Evolutionary conservation across 1,140 invertebrate genomes (phyloP), one percentile per base, ranked within the genome.

Genomic region (Papilio polytes): DNA sequence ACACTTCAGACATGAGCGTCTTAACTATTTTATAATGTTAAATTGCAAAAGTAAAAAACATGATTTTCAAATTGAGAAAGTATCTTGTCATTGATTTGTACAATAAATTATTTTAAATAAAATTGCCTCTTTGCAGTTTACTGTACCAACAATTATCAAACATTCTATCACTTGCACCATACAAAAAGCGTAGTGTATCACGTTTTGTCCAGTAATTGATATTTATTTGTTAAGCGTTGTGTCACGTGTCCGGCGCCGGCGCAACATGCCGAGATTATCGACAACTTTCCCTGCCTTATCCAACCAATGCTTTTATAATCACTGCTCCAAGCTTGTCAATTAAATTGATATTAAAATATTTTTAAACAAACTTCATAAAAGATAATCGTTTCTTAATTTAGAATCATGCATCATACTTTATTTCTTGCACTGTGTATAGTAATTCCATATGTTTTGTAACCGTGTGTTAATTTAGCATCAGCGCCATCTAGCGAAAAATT

Each of bases 141-240:
- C 36, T 41, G 12, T 15, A n/a, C 12, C 8, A 26, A 63, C 7
- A 63, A 63, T 8, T 15, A 6, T 7, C 36, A 41, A 70, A 36
- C 0, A 76, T 77, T 56, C 48, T 41, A 26, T 80, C 63, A 59
- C 80, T 82, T 81, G 41, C 0, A 73, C 81, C 85, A 74, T 10
- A 51, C 63, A 78, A 73, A 79, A 59, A 31, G 26, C 15, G 74
- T 48, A 41, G 46, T 72, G 59, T 76, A 82, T 76, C 56, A 81
- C 74, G 78, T 86, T 83, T 86, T 86, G 48, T 48, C 22, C 83
- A 46, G 82, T 87, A 87, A 89, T 87, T 83, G 86, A 87, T 89
- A 86, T 88, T 89, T 88, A 88, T 89, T 84, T 81, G 84, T 22
- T 63, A 22, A 63, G 59, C 20, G 7, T 80, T 81, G 80, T 78